phyloP scores from a whole-genome alignment of 2,797 vertebrate species.

The Halcyon smyrnensis region DNA sequence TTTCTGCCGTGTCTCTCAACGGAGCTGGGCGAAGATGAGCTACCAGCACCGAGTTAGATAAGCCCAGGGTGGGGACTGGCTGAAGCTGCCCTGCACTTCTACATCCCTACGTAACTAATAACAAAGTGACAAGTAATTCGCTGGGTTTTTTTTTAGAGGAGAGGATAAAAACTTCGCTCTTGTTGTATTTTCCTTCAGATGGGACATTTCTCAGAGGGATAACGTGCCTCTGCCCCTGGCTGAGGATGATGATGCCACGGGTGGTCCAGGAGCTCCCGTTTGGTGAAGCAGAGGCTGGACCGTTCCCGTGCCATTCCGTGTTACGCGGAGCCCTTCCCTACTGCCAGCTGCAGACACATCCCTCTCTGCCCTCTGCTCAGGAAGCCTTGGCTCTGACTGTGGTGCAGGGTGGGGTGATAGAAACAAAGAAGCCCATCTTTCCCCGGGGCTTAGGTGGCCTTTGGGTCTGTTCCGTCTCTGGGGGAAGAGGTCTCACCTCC shows the following conservation, averaged over 20 bases:
- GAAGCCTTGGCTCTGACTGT: not conserved
- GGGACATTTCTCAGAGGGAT: not conserved
- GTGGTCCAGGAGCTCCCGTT: fast-evolving
- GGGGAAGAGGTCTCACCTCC: not conserved
- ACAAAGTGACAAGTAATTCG: not conserved
- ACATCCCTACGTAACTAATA: not conserved
- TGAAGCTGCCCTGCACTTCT: not conserved
- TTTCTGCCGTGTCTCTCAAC: not conserved
- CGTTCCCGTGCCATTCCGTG: not conserved
- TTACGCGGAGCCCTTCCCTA: not conserved
- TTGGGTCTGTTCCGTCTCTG: not conserved
- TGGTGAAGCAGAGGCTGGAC: not conserved
- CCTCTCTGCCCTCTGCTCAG: not conserved
- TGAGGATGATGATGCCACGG: fast-evolving
- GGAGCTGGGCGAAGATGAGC: not conserved
- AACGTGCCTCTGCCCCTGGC: not conserved
- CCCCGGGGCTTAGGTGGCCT: not conserved
- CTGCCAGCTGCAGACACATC: not conserved
- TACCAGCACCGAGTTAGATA: not conserved
- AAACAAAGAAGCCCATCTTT: not conserved
- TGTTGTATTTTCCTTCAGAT: not conserved
- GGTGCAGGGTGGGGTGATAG: not conserved
- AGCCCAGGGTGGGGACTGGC: not conserved
- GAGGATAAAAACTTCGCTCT: not conserved
- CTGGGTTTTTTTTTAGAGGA: not conserved